phyloP scores from a whole-genome alignment of 2,888 invertebrate genomes.

The Mayetiola destructor region DNA sequence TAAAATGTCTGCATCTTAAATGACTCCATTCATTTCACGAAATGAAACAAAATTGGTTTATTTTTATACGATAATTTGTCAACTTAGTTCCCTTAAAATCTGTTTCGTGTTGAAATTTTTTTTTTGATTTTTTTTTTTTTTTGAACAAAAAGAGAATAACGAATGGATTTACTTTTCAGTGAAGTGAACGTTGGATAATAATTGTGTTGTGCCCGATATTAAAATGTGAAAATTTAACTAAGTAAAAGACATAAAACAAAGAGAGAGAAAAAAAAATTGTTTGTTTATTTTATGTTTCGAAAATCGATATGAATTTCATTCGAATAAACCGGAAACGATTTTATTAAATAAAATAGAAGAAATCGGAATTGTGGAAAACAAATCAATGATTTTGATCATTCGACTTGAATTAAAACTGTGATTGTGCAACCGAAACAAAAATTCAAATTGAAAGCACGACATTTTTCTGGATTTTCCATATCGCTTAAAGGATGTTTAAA shows the following conservation, averaged over 20 bases:
- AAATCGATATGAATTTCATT: background rate
- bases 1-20: too few species aligned
- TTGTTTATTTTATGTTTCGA: background rate
- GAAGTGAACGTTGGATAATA: too few species aligned
- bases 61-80: too few species aligned
- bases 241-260: background rate
- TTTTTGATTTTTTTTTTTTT: background rate
- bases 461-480: too few species aligned
- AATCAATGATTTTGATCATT: too few species aligned
- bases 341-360: background rate
- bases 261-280: background rate
- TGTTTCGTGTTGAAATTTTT: background rate
- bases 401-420: too few species aligned
- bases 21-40: too few species aligned
- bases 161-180: too few species aligned
- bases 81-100: background rate
- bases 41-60: too few species aligned
- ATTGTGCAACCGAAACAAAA: too few species aligned
- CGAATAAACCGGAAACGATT: background rate
- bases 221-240: background rate
- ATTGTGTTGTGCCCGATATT: conserved; percentile 1
- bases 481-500: too few species aligned
- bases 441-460: too few species aligned
- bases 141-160: background rate
- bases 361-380: background rate